Evolutionary conservation across 2,113 vertebrate genomes (phyloP).

Genomic region (Ctenomys sociabilis): DNA sequence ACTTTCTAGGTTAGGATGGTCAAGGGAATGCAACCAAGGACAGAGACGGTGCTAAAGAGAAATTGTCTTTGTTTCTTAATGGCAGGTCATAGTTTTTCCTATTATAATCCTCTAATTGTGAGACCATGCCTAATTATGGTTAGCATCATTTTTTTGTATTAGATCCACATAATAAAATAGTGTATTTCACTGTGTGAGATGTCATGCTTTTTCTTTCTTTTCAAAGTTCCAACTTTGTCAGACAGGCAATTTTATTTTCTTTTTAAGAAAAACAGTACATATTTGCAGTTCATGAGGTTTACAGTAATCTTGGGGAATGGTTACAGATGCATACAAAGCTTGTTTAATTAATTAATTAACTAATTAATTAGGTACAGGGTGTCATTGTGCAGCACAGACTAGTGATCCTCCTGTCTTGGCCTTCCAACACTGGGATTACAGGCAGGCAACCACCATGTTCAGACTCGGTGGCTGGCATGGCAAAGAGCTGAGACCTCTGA

Average conservation of each 20-base stretch:
- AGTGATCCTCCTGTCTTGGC: no score
- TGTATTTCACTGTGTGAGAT: not conserved
- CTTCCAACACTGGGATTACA: no score
- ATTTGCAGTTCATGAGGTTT: not conserved
- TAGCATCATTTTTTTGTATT: not conserved
- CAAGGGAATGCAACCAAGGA: not conserved
- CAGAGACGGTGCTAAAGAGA: not conserved
- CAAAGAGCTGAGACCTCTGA: no score
- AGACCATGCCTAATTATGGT: not conserved
- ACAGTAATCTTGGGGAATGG: not conserved
- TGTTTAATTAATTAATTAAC: no score
- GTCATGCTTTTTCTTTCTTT: not conserved
- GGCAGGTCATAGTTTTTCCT: not conserved
- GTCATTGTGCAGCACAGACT: no score
- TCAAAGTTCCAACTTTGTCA: not conserved
- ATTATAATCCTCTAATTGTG: not conserved
- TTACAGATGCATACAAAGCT: not conserved
- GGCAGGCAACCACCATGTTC: no score
- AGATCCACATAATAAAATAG: not conserved
- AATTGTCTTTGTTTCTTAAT: conserved; percentile 9
- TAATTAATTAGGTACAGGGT: no score
- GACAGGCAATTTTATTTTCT: not conserved
- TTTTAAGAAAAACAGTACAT: not conserved
- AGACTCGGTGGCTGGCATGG: no score
- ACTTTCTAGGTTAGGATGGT: not conserved